These are phyloP conservation scores for Varroa destructor DNA, from an alignment of 1,140 invertebrate species.

Conservation along the genomic window DNA sequence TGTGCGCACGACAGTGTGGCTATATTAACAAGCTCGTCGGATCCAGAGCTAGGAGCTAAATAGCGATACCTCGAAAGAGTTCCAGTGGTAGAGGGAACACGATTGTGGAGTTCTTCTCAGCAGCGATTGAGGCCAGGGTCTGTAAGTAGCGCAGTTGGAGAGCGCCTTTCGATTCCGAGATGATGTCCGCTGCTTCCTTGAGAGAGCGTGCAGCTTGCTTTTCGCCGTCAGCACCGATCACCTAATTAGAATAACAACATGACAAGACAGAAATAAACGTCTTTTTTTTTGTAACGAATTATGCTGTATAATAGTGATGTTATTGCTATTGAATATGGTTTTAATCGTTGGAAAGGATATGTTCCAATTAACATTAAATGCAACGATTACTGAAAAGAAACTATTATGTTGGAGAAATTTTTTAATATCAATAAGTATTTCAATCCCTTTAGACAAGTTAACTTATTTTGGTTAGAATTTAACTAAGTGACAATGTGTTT, in stretches of 20 bases:
- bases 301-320: neutral
- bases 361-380: no score
- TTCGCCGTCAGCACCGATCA: constrained; percentile 48
- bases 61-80: constrained; percentile 29
- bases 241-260: constrained; percentile 36
- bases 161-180: constrained; percentile 39
- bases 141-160: constrained; percentile 40
- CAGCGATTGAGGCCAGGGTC: constrained; percentile 37
- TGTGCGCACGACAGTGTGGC: no score
- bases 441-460: no score
- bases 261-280: neutral
- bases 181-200: constrained; percentile 45
- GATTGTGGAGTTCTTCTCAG: constrained; percentile 40
- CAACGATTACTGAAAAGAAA: no score
- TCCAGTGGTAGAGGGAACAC: constrained; percentile 37
- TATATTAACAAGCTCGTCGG: no score
- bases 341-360: neutral
- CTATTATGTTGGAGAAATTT: no score
- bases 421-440: no score
- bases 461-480: no score
- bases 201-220: constrained; percentile 44
- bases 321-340: neutral
- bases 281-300: constrained; percentile 5
- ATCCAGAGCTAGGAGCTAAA: no score
- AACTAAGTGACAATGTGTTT: no score